A percentile compares a stretch with the other conserved stretches of the same genome.
Evolutionary conservation across 2,113 vertebrate species (phyloP).

Genomic region (Pycnonotus jocosus): DNA sequence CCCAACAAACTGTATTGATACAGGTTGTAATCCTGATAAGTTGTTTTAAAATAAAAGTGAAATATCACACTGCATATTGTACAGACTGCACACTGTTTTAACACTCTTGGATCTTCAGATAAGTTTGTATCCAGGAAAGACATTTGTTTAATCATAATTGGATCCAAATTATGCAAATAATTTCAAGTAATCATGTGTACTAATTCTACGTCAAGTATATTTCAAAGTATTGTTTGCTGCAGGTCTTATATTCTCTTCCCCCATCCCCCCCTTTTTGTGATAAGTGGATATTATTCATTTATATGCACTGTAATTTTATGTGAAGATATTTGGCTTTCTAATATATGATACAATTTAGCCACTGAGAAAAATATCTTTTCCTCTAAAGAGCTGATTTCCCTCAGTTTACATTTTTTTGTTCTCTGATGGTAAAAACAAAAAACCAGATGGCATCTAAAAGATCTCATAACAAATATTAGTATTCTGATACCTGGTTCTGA

Average conservation of each 20-base stretch:
- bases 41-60: neutral
- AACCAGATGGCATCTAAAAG: neutral
- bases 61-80: neutral
- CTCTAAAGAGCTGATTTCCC: neutral
- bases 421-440: neutral
- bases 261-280: accelerated
- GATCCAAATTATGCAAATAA: neutral
- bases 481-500: neutral
- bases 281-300: neutral
- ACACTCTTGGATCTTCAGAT: neutral
- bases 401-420: neutral
- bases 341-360: neutral
- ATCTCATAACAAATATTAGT: neutral
- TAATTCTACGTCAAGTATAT: neutral
- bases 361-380: neutral
- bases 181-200: neutral
- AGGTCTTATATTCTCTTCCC: neutral
- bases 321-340: neutral
- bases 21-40: neutral
- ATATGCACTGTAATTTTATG: neutral
- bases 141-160: neutral
- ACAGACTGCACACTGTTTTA: neutral
- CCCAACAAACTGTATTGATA: neutral
- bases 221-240: neutral
- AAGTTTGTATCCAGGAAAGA: neutral